Conservation (phyloP, 2,113 vertebrate genomes). For the Erinaceus europaeus region DNA sequence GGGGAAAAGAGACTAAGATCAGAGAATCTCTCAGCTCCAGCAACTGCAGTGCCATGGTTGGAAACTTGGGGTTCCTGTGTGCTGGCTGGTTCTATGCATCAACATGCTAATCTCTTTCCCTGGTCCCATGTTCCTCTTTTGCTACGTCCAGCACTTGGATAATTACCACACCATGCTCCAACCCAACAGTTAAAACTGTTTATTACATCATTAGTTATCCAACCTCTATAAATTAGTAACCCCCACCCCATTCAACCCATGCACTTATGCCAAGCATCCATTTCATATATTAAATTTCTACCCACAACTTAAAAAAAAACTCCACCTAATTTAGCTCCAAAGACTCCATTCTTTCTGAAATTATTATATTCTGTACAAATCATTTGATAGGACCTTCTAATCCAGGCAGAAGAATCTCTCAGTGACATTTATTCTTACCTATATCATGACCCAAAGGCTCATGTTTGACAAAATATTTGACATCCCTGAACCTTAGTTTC, state of each 20-base stretch:
- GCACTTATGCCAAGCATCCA: not conserved
- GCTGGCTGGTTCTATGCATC: no score
- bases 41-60: no score
- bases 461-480: not conserved
- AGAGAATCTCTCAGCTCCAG: no score
- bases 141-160: not conserved
- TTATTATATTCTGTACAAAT: not conserved
- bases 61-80: no score
- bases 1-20: no score
- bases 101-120: no score
- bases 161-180: not conserved
- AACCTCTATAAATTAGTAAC: not conserved
- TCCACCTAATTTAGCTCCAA: not conserved
- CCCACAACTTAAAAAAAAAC: not conserved
- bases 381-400: constrained; percentile 7
- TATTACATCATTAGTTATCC: not conserved
- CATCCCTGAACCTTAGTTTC: not conserved
- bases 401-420: not conserved
- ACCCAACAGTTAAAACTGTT: not conserved
- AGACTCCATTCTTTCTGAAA: not conserved
- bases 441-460: not conserved
- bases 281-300: not conserved
- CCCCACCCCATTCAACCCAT: not conserved
- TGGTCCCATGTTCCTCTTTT: no score
- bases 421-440: not conserved